Conservation (phyloP, 2,888 invertebrate species). For the Cryptops parisi region DNA sequence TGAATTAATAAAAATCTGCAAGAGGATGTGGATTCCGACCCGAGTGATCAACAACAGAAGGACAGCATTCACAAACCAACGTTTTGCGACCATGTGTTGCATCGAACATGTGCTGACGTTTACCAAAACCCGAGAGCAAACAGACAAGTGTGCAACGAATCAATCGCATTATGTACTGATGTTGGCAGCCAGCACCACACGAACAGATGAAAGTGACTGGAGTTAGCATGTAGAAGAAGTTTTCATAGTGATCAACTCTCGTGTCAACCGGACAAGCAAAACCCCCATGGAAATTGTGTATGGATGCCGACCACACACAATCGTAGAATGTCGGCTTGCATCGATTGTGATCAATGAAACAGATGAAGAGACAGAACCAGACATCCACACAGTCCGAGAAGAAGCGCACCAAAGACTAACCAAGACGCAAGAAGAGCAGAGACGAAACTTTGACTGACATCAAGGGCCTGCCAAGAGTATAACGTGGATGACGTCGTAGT, state of each 20-base stretch:
- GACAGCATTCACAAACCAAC: constrained; percentile 5
- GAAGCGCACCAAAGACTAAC: not conserved
- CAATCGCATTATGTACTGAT: not conserved
- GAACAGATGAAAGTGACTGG: not conserved
- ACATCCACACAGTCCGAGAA: not conserved
- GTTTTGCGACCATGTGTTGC: not conserved
- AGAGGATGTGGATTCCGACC: constrained; percentile 7
- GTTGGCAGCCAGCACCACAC: not conserved
- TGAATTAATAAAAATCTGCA: not conserved
- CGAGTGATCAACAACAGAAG: constrained; percentile 3
- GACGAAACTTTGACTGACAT: not conserved
- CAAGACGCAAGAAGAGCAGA: not conserved
- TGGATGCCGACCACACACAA: constrained; percentile 8
- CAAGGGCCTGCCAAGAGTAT: not conserved
- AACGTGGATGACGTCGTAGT: constrained; percentile 1
- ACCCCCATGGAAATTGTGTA: constrained; percentile 9
- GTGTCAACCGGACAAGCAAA: constrained; percentile 5
- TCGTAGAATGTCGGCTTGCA: not conserved
- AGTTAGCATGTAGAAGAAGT: not conserved
- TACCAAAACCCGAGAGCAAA: constrained; percentile 6
- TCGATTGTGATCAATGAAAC: not conserved
- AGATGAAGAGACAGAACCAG: not conserved
- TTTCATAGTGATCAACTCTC: not conserved
- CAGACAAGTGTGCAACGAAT: constrained; percentile 8
- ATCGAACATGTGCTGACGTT: constrained; percentile 6